phyloP scores from a whole-genome alignment of 2,888 invertebrate genomes.

The Pristionchus mayeri region DNA sequence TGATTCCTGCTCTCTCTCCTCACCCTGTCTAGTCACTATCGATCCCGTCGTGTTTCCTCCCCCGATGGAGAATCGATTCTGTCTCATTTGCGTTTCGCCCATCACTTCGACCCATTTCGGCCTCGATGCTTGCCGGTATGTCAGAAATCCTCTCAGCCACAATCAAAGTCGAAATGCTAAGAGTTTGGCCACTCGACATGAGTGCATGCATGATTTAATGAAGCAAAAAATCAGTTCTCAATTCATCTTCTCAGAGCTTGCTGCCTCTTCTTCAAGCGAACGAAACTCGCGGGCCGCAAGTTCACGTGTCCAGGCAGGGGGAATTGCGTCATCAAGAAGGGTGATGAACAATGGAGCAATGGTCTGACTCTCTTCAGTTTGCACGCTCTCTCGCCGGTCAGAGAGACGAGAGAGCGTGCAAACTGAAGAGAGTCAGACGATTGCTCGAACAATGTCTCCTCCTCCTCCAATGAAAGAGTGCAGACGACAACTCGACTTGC shows the following conservation, averaged over 20 bases:
- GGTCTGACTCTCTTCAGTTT: no score
- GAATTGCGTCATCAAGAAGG: slow-evolving; percentile 11
- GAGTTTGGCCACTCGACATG: no score
- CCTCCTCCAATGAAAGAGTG: neutral
- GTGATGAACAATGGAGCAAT: neutral
- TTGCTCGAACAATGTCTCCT: no score
- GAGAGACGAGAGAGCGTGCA: no score
- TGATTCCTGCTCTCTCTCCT: neutral
- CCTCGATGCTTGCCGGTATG: neutral
- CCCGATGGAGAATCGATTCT: slow-evolving; percentile 5
- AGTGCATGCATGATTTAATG: no score
- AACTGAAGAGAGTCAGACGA: no score
- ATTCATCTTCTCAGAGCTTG: neutral
- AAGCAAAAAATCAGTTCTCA: neutral
- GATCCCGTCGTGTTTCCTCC: neutral
- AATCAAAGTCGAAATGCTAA: no score
- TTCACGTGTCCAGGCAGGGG: neutral
- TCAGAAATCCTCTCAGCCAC: neutral
- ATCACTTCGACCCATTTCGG: slow-evolving; percentile 30
- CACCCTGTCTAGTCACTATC: neutral
- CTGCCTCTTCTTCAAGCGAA: slow-evolving; percentile 31
- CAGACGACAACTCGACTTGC: slow-evolving; percentile 16
- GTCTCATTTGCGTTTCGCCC: slow-evolving; percentile 1
- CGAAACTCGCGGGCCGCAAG: neutral
- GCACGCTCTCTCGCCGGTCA: no score